Base-by-base conservation (phyloP, 2,888 invertebrate genomes). In the Rhabditoides inermis region DNA sequence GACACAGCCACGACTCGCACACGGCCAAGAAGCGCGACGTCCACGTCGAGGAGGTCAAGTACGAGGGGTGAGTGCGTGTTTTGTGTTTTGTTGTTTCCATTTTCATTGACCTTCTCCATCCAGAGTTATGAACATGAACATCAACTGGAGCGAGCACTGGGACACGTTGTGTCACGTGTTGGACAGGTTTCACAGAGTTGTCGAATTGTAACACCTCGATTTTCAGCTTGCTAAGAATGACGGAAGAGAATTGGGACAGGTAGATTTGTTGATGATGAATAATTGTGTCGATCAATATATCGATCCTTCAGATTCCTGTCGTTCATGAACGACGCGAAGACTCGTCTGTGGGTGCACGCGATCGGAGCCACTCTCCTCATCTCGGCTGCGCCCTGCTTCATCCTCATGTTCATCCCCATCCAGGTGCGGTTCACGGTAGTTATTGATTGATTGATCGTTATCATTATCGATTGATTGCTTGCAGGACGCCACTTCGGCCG, bases 331-430 rank as follows among this genome's bases (percentile, higher is more conserved):
- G 74, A 74, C 49, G 68, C 63, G 18, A 55, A 55, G 18, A 68
- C 59, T 12, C 53, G 69, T 10, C 63, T 76, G 20, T 77, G 76
- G 73, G 65, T 67, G 10, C 68, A 73, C 49, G 60, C 65, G 15
- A 63, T 76, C 44, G 72, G 73, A 5, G 88, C 95, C 1, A 98
- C 98, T 0, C 77, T 92, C 7, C 82, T 94, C 52, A 94, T 98
- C 75, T 94, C 94, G 77, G 85, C 88, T 50, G 90, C 90, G 4
- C 98, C 98, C 0, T 91, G 90, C 77, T 81, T 95, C 41, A 86
- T 98, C 61, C 81, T 98, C 5, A 88, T 90, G 75, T 84, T 91
- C 57, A 90, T 98, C 69, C 94, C 94, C 0, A 81, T 98, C 51
- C 88, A 92, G 73, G 65, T 68, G 39, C 18, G 23, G 30, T 18